Base-by-base conservation (phyloP, 2,797 vertebrate genomes). In the Smutsia gigantea region DNA sequence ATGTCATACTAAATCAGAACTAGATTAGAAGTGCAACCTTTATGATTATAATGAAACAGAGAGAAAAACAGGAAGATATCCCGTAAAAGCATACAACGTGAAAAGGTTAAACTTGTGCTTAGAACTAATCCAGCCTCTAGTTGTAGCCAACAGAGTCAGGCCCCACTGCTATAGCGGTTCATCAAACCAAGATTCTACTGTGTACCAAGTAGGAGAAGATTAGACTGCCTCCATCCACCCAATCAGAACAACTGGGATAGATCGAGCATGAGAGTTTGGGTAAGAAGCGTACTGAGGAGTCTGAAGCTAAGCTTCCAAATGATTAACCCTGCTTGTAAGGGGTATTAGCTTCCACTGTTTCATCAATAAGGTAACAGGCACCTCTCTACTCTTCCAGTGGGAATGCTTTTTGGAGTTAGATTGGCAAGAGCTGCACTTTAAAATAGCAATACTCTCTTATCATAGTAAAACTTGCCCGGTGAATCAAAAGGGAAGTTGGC, bases 381-480 rank as follows among this genome's bases (percentile, higher is more conserved):
- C 61, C 92, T 96, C 96, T 95, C 90, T 94, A 87, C 87, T 96
- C 63, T 97, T 97, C 97, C 93, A 97, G 75, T 82, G 61, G 79
- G 61, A 93, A 97, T 90, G 96, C 94, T 96, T 97, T 97, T 93
- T 94, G 63, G 93, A 96, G 96, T 92, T 74, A 61, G 87, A 94
- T 87, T 97, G 93, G 96, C 94, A 97, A 95, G 96, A 93, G 79
- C 83, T 86, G 75, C 91, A 94, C 97, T 97, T 97, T 84, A 90
- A 97, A 97, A 97, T 92, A 97, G 97, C 94, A 90, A 63, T 96
- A 93, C 77, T 94, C 94, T 94, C 93, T 97, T 96, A 95, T 92
- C 96, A 96, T 94, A 96, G 92, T 86, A 97, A 97, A 97, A 96
- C 93, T 90, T 85, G 79, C 97, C 96, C 97, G 96, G 95, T 97